Evolutionary conservation across 2,113 vertebrate genomes (phyloP), one percentile per base, ranked within the genome.

Genomic region (Diglossa brunneiventris): DNA sequence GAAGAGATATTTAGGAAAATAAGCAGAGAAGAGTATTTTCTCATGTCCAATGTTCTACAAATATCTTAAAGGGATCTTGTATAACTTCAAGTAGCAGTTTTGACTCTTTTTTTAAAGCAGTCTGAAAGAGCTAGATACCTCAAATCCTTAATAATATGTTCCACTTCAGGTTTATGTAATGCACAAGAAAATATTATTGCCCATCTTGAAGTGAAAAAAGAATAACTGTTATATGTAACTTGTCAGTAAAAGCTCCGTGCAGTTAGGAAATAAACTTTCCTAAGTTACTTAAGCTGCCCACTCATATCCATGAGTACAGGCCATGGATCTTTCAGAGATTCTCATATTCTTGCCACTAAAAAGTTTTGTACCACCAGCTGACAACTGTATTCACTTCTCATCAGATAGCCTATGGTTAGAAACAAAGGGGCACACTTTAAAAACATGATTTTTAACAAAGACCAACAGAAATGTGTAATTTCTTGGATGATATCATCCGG

Each of bases 401-500:
- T 79, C 58, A 89, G 50, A 63, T 18, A 86, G 74, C 42, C 56
- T 93, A 20, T 70, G 63, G 89, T 96, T 97, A 90, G 83, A 97
- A 93, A 74, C 67, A 63, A 90, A 83, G 78, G 69, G 91, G 85
- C 69, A 22, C 18, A 28, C 39, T 84, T 90, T 47, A 73, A 94
- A 78, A 42, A 91, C 61, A 44, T 39, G 37, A 83, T 89, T 97
- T 95, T 74, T 96, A 53, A 87, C 87, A 76, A 90, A 89, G 79
- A 86, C 78, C 31, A 28, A 73, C 59, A 67, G 30, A 92, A 95
- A 86, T 75, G 46, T 94, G 75, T 93, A 72, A 92, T 94, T 96
- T 97, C 83, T 96, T 22, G 37, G 84, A 87, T 69, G 64, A 88
- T 87, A 56, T 79, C 96, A 56, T 94, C 92, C 97, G 70, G 77